A percentile compares a stretch with the other conserved stretches of the same genome.
Evolutionary conservation across 2,888 invertebrate species (phyloP).

Genomic region (Plebejus anna): DNA sequence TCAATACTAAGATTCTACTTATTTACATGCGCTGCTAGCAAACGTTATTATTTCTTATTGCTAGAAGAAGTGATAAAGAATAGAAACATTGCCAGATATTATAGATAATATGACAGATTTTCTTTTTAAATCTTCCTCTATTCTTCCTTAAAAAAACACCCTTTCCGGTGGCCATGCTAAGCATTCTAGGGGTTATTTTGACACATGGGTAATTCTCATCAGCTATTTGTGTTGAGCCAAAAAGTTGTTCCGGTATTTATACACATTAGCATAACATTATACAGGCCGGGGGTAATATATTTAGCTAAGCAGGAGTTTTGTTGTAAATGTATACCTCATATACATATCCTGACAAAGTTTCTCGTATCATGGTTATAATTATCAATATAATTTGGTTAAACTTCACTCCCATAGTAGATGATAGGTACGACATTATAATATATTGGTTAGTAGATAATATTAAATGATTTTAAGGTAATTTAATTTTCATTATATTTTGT

Average conservation of each 20-base stretch:
- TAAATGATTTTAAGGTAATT: too few relatives aligned
- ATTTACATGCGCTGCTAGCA: too few relatives aligned
- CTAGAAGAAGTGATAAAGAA: too few relatives aligned
- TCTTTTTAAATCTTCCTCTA: too few relatives aligned
- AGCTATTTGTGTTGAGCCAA: not conserved
- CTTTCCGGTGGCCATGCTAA: too few relatives aligned
- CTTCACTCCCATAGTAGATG: not conserved
- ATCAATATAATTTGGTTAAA: not conserved
- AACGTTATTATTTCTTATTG: too few relatives aligned
- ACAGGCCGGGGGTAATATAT: not conserved
- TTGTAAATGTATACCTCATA: not conserved
- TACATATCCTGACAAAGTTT: not conserved
- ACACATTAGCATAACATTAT: slow-evolving; percentile 5
- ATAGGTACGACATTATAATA: not conserved
- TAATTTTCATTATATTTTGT: too few relatives aligned
- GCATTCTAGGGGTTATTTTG: not conserved
- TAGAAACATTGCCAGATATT: too few relatives aligned
- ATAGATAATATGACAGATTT: too few relatives aligned
- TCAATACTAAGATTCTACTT: too few relatives aligned
- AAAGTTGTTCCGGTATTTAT: not conserved
- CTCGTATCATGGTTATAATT: not conserved
- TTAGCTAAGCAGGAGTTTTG: not conserved
- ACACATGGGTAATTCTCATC: not conserved
- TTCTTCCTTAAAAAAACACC: too few relatives aligned
- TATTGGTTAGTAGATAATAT: too few relatives aligned